Percentiles rank a stretch among this genome's conserved stretches.
Conservation (phyloP, 1,140 invertebrate species). For the Bombus huntii region DNA sequence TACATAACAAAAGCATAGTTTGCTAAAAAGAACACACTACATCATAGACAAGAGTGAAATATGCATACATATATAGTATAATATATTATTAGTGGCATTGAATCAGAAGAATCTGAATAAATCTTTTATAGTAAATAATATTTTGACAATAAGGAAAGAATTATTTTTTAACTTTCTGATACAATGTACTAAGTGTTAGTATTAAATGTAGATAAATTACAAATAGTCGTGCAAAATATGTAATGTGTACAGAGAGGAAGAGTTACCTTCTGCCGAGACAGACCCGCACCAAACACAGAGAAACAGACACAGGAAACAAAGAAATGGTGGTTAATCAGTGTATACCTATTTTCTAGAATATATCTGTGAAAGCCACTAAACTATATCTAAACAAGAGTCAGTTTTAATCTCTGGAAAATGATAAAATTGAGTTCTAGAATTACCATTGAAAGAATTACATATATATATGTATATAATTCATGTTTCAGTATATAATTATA, state of each 20-base stretch:
- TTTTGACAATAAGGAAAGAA: background rate
- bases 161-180: conserved; percentile 15
- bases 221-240: conserved; percentile 33
- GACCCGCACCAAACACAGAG: conserved; percentile 81
- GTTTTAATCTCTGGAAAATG: background rate
- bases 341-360: conserved; percentile 36
- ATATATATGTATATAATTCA: background rate
- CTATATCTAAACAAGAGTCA: conserved; percentile 12
- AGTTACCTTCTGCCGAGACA: conserved; percentile 83
- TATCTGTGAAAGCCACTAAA: conserved; percentile 41
- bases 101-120: background rate
- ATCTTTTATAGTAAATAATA: background rate
- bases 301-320: conserved; percentile 81
- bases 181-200: background rate
- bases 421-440: background rate
- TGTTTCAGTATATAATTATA: background rate
- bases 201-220: conserved; percentile 20
- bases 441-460: background rate
- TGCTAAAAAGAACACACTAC: background rate
- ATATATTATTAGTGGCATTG: background rate
- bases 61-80: background rate
- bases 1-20: background rate
- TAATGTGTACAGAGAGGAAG: conserved; percentile 43
- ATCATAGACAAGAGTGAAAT: background rate
- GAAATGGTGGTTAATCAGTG: conserved; percentile 78